Base-by-base conservation (phyloP, 2,113 vertebrate genomes). In the Erythrolamprus reginae region DNA sequence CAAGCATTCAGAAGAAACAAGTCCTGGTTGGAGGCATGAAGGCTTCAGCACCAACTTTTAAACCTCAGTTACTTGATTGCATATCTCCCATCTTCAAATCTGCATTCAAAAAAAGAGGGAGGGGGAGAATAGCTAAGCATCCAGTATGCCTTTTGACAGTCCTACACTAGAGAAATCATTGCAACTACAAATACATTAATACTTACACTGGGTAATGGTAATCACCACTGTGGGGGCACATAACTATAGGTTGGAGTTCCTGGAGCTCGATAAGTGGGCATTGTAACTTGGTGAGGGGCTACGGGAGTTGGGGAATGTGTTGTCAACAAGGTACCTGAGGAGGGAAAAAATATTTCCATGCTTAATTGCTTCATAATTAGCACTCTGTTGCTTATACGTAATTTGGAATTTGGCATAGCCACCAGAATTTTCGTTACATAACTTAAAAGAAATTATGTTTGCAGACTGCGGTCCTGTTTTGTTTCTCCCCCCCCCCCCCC, bases 181-280 rank as follows among this genome's bases (percentile, higher is more conserved):
- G 88, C 53, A 90, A 50, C 53, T 84, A 84, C 91, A 88, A 86
- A 38, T 51, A 90, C 42, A 0, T 45, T 24, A 1, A 86, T 70
- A 97, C 97, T 98, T 97, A 99, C 98, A 92, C 96, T 97, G 97
- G 96, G 70, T 42, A 77, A 96, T 96, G 94, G 90, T 84, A 95
- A 98, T 99, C 98, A 99, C 99, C 99, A 99, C 96, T 99, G 99
- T 13, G 98, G 97, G 96, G 99, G 98, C 96, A 99, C 98, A 90
- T 99, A 99, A 98, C 98, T 99, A 98, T 99, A 99, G 94, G 98
- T 98, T 95, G 99, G 98, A 61, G 98, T 98, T 96, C 98, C 98
- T 91, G 98, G 98, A 89, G 97, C 96, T 97, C 99, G 98, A 93
- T 99, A 99, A 0, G 98, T 98, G 95, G 99, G 98, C 98, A 99